Conservation (phyloP, 2,888 invertebrate species). For the Dolomedes plantarius region DNA sequence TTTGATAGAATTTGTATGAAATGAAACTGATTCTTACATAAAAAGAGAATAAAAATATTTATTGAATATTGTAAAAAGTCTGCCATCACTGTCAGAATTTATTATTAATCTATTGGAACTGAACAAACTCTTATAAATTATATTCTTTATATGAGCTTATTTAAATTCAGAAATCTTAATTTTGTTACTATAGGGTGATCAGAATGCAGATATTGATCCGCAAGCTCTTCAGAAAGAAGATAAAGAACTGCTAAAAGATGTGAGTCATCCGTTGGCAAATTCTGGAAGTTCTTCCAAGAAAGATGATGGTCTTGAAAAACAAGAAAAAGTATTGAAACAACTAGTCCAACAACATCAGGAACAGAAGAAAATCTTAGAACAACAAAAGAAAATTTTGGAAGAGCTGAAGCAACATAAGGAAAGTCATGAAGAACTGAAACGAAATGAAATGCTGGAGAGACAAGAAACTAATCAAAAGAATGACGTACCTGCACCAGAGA, state of each 20-base stretch:
- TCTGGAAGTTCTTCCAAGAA: slow-evolving; percentile 21
- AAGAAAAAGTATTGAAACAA: slow-evolving; percentile 81
- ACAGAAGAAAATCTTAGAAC: slow-evolving; percentile 83
- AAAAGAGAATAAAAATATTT: too few species aligned
- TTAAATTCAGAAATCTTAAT: background rate
- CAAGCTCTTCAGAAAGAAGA: slow-evolving; percentile 70
- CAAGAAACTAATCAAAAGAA: background rate
- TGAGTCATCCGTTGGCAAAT: slow-evolving; percentile 16
- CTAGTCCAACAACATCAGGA: slow-evolving; percentile 84
- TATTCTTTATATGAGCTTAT: too few species aligned
- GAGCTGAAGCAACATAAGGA: slow-evolving; percentile 80
- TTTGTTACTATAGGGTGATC: slow-evolving; percentile 31
- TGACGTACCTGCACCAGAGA: background rate
- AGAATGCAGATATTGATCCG: slow-evolving; percentile 59
- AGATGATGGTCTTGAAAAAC: slow-evolving; percentile 73
- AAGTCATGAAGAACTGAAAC: slow-evolving; percentile 52
- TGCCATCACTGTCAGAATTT: too few species aligned
- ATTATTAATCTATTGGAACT: too few species aligned
- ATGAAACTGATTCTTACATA: too few species aligned
- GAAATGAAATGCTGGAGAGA: background rate
- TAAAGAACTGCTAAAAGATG: slow-evolving; percentile 66
- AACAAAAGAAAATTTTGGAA: slow-evolving; percentile 82
- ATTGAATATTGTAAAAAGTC: too few species aligned
- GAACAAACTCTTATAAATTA: too few species aligned
- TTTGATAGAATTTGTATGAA: too few species aligned